Conservation (phyloP, 2,888 invertebrate species). For the Meloe dianella region DNA sequence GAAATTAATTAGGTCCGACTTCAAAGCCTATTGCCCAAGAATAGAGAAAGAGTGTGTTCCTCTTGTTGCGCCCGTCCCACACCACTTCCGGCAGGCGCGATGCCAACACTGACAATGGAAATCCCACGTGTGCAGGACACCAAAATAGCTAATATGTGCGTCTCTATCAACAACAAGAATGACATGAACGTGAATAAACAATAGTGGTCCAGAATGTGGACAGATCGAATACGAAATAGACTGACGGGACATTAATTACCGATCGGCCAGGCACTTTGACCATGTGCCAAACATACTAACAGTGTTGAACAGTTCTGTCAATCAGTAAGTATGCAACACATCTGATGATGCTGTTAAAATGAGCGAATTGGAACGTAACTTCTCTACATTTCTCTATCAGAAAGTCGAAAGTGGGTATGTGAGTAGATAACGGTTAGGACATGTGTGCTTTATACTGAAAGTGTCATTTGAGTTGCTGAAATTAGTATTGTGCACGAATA, state of each 20-base stretch:
- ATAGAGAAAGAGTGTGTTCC: conserved; percentile 49
- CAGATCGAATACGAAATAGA: conserved; percentile 18
- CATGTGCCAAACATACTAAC: conserved; percentile 35
- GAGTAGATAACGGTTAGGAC: neutral
- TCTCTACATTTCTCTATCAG: neutral
- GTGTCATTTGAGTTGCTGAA: conserved; percentile 17
- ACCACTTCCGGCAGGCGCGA: conserved; percentile 55
- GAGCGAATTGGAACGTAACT: neutral
- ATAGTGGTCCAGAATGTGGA: conserved; percentile 26
- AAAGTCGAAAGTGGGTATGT: neutral
- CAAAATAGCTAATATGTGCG: conserved; percentile 32
- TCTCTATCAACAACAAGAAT: conserved; percentile 48
- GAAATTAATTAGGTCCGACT: conserved; percentile 55
- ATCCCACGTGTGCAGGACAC: conserved; percentile 46
- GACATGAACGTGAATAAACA: conserved; percentile 10
- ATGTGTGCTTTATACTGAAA: neutral
- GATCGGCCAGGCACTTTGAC: conserved; percentile 32
- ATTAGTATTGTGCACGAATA: conserved; percentile 19
- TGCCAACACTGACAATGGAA: conserved; percentile 60
- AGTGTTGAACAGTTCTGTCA: conserved; percentile 42
- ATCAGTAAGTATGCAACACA: conserved; percentile 46
- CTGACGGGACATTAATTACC: conserved; percentile 22
- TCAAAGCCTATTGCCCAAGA: conserved; percentile 57
- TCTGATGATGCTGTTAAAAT: conserved; percentile 11
- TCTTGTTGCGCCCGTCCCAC: conserved; percentile 42